Base-by-base conservation (phyloP, 2,797 vertebrate species). In the Dromococcyx pavoninus region DNA sequence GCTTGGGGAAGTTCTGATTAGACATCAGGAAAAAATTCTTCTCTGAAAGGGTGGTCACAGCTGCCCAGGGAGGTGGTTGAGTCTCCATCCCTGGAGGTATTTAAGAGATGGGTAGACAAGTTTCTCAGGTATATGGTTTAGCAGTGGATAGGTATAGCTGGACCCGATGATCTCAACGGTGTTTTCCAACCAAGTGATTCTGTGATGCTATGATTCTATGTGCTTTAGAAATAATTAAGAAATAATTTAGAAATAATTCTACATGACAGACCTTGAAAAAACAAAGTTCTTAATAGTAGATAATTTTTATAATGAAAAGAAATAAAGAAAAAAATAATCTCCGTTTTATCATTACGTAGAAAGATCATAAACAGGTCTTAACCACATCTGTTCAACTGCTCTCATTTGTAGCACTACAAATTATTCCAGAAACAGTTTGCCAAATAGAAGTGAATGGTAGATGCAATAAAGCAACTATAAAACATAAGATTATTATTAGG, bases 131-230 rank as follows among this genome's bases (percentile, higher is more conserved):
- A n/a, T n/a, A n/a, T n/a, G n/a, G n/a, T n/a, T n/a, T n/a, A n/a
- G n/a, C n/a, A n/a, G n/a, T n/a, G n/a, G n/a, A n/a, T n/a, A n/a
- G n/a, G n/a, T n/a, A n/a, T n/a, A n/a, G n/a, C n/a, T n/a, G n/a
- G n/a, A n/a, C n/a, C n/a, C n/a, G n/a, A n/a, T n/a, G n/a, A n/a
- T n/a, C n/a, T n/a, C n/a, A n/a, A n/a, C n/a, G n/a, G n/a, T n/a
- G n/a, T n/a, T n/a, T n/a, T n/a, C n/a, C n/a, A n/a, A n/a, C n/a
- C n/a, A n/a, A n/a, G n/a, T n/a, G n/a, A n/a, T n/a, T n/a, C n/a
- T n/a, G n/a, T n/a, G n/a, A n/a, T n/a, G n/a, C n/a, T 12, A 54
- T 5, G 0, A 6, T 39, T n/a, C n/a, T 54, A 30, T 8, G 4
- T 48, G 7, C 3, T 76, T 92, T 79, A 44, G 37, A 86, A 65